Evolutionary conservation across 2,888 invertebrate species (phyloP).

Genomic region (Phengaris alcon): DNA sequence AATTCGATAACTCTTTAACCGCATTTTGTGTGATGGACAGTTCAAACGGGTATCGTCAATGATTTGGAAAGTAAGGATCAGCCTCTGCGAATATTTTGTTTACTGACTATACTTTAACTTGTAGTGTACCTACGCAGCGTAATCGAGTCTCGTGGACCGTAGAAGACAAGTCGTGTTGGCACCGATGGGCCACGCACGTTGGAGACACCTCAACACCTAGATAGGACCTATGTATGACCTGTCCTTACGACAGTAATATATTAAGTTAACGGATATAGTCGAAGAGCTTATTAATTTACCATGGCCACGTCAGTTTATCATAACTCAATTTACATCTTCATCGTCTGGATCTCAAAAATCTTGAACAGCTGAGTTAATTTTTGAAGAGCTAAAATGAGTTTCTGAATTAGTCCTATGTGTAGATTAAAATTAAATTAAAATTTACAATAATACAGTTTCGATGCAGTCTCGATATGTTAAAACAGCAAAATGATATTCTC

Average conservation of each 20-base stretch:
- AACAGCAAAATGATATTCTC: too few species aligned
- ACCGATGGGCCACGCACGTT: not conserved
- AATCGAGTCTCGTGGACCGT: too few species aligned
- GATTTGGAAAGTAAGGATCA: not conserved
- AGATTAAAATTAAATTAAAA: too few species aligned
- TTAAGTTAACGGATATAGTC: not conserved
- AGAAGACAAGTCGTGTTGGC: too few species aligned
- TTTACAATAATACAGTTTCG: too few species aligned
- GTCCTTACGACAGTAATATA: not conserved
- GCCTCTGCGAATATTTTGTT: not conserved
- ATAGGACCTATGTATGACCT: too few species aligned
- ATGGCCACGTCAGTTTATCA: slow-evolving; percentile 4
- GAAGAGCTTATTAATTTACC: not conserved
- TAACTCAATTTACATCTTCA: slow-evolving; percentile 3
- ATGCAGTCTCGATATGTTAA: too few species aligned
- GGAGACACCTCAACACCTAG: not conserved
- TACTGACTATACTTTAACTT: too few species aligned
- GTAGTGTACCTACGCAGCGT: too few species aligned
- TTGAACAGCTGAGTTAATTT: not conserved
- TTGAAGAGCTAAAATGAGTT: not conserved
- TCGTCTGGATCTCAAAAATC: not conserved
- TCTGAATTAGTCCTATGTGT: too few species aligned
- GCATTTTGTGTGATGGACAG: not conserved
- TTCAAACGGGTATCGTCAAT: not conserved
- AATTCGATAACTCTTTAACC: not conserved